Evolutionary conservation across 30 jellyfish, hydroid and myxozoan genomes (phyloP), one percentile per base, ranked within the genome.

Genomic region (Aurelia sp.): DNA sequence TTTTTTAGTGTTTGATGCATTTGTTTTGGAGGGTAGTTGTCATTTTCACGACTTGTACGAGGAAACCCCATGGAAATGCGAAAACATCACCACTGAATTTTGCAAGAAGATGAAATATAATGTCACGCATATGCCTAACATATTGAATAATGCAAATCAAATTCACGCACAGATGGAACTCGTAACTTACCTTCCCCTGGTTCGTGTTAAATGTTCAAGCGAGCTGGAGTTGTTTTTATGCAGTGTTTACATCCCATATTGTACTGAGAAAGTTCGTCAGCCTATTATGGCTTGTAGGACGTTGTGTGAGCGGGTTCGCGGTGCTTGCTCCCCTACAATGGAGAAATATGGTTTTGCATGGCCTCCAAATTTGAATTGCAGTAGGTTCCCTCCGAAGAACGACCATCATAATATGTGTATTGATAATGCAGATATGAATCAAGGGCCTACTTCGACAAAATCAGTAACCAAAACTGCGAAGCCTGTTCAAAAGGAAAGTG

Each of bases 41-140:
- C 87, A 87, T 35, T 74, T 87, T 58, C 83, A 52, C 52, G 91
- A 78, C 51, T 12, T 68, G 76, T 62, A 67, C 76, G 90, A 77
- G 41, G 96, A 87, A 63, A 69, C 78, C 11, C 85, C 96, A 30
- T 89, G 97, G 97, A 94, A 94, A 63, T 94, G 99, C 79, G 99
- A 74, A 47, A 85, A 86, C 17, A 74, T 94, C 18, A 79, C 87
- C 9, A 76, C 78, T 35, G 91, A 51, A 11, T 79, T 84, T 76
- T 94, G 99, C 87, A 89, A 52, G 68, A 90, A 80, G 20, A 79
- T 94, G 86, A 95, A 83, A 53, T 94, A 94, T 47, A 94, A 94
- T 63, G 89, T 68, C 59, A 94, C 99, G 47, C 91, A 76, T 31
- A 94, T 89, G 97, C 91, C 94, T 23, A 89, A 78, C 73, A 68